Base-by-base conservation (phyloP, 2,888 invertebrate species). In the Sympetrum striolatum region DNA sequence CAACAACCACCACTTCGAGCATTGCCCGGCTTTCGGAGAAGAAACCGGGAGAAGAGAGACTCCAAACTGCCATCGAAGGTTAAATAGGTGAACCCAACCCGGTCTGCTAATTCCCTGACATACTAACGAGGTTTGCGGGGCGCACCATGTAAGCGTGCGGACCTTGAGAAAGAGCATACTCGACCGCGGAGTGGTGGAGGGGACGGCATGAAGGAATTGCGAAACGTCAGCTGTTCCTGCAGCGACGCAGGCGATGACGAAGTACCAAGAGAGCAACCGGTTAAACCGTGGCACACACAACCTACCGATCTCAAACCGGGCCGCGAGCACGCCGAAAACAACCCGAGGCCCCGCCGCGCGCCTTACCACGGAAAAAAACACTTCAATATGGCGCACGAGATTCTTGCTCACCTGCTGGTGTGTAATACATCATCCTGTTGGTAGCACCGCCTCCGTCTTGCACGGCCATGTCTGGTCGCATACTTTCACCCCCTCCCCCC, bases 161-260 rank as follows among this genome's bases (percentile, higher is more conserved):
- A 60, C 60, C 37, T 37, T 37, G 86, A 53, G 22, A 39, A 44
- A 14, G 73, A 73, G 31, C 73, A 73, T 44, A 81, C 25, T 25
- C 44, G 44, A 25, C 22, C 39, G 81, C 39, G 35, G 15, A 31
- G 8, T 14, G 35, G 37, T 58, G 35, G 58, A 58, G 37, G 86
- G 35, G 58, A 58, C 14, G n/a, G 25, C 10, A 44, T 25, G 14
- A n/a, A 73, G 31, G 73, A 73, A 58, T 86, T 86, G 86, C 86
- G 86, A 86, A 86, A 86, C 86, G 86, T 60, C 86, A 86, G 86
- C 86, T 60, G 82, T 82, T 82, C 18, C 60, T 25, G 39, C 81
- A 60, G 58, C 86, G 60, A 86, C 58, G 60, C 60, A 86, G 86
- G 60, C 60, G 60, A 64, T 60, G 86, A 60, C 18, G 25, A 22